phyloP scores from a whole-genome alignment of 2,888 invertebrate species.

The Lepidonotus clava region DNA sequence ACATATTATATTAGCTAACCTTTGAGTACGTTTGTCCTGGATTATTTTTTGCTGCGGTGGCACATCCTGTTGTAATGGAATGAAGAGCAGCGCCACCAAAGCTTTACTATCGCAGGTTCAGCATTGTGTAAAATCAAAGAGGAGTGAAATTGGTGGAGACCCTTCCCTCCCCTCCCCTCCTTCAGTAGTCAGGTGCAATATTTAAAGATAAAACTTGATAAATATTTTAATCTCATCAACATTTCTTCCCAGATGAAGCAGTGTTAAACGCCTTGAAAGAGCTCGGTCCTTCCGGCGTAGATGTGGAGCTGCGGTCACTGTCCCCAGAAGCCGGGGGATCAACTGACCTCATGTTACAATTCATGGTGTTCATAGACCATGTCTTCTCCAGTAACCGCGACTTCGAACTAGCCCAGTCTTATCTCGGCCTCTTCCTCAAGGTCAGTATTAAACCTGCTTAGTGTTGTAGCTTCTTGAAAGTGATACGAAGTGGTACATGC shows the following conservation, averaged over 20 bases:
- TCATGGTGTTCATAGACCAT: constrained; percentile 87
- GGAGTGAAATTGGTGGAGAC: no score
- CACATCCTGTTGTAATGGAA: no score
- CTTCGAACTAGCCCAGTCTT: constrained; percentile 95
- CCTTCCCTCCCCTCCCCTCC: no score
- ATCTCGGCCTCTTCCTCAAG: constrained; percentile 92
- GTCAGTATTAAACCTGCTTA: constrained; percentile 74
- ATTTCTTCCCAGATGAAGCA: constrained; percentile 77
- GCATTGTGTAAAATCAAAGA: no score
- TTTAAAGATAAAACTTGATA: neutral
- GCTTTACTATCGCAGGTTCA: no score
- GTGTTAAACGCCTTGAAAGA: constrained; percentile 85
- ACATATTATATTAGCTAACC: no score
- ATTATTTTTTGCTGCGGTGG: no score
- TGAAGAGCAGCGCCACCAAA: no score
- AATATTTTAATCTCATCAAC: neutral
- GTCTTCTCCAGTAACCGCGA: constrained; percentile 88
- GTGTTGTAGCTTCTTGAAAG: no score
- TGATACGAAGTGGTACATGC: no score
- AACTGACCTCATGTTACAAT: constrained; percentile 87
- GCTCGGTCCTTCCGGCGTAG: constrained; percentile 91
- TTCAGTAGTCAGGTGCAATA: no score
- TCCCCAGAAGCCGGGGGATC: constrained; percentile 88
- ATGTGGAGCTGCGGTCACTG: constrained; percentile 91
- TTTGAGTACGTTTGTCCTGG: no score